Evolutionary conservation across 92 coral and sea anemone genomes (phyloP).

Genomic region (Galaxea fascicularis): DNA sequence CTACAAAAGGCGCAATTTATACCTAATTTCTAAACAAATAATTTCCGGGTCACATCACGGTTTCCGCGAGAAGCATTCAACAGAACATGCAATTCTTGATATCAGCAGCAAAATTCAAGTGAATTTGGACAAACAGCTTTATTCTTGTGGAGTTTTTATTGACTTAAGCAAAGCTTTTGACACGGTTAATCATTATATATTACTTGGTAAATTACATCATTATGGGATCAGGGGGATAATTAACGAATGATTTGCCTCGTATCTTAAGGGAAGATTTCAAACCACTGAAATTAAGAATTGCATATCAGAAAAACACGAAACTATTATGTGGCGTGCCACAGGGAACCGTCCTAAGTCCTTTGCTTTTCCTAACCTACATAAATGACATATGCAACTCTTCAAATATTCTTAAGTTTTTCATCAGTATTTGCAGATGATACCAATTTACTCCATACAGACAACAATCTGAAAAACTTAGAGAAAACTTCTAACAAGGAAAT

Average conservation of each 20-base stretch:
- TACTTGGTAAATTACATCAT: conserved; percentile 25
- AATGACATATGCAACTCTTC: conserved; percentile 56
- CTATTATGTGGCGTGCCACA: conserved; percentile 45
- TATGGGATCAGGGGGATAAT: conserved; percentile 32
- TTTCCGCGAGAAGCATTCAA: conserved; percentile 36
- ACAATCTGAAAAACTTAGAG: conserved; percentile 48
- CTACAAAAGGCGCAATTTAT: conserved; percentile 25
- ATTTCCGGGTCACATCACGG: conserved; percentile 35
- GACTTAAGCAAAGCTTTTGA: conserved; percentile 29
- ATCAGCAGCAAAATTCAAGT: conserved; percentile 36
- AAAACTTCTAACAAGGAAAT: conserved; percentile 37
- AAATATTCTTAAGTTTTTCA: conserved; percentile 19
- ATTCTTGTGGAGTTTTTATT: conserved; percentile 40
- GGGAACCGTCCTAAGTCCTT: conserved; percentile 63
- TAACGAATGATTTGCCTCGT: conserved; percentile 42
- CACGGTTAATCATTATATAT: too few relatives aligned
- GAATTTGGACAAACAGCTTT: conserved; percentile 30
- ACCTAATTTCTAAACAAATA: conserved; percentile 15
- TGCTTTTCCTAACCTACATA: conserved; percentile 53
- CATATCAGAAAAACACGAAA: conserved; percentile 15
- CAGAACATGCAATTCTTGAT: conserved; percentile 35
- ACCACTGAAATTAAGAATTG: conserved; percentile 30
- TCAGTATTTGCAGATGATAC: conserved; percentile 73
- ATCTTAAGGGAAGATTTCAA: conserved; percentile 36
- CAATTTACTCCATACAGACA: conserved; percentile 53